These are phyloP conservation scores for Tholera decimalis DNA, from an alignment of 2,888 invertebrate species.

Conservation along the genomic window DNA sequence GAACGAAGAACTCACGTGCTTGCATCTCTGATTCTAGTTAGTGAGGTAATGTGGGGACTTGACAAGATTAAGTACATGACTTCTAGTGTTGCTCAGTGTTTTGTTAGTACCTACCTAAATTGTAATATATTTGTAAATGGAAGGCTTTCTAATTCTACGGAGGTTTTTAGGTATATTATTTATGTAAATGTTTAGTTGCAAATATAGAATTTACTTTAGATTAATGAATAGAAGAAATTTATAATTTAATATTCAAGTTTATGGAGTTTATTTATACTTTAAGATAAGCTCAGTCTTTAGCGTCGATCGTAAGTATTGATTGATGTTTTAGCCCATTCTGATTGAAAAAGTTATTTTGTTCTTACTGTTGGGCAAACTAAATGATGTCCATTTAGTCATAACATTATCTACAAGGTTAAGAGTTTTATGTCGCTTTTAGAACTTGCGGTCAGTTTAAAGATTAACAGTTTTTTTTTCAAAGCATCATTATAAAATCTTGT, in stretches of 20 bases:
- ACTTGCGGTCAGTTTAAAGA: slow-evolving; percentile 31
- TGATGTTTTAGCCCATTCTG: not conserved
- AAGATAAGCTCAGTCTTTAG: not conserved
- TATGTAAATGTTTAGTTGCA: not conserved
- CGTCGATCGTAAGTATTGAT: not conserved
- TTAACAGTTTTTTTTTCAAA: slow-evolving; percentile 29
- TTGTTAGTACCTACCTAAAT: slow-evolving; percentile 60
- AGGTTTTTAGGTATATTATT: slow-evolving; percentile 7
- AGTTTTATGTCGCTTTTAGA: slow-evolving; percentile 35
- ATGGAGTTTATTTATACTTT: not conserved
- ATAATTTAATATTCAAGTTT: not conserved
- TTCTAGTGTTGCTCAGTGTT: slow-evolving; percentile 50
- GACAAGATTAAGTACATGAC: slow-evolving; percentile 61
- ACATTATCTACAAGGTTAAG: slow-evolving; percentile 62
- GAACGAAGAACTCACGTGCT: slow-evolving; percentile 19
- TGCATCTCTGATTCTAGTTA: slow-evolving; percentile 38
- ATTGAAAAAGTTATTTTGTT: not conserved
- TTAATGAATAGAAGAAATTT: not conserved
- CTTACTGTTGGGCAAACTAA: no score
- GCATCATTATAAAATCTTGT: slow-evolving; percentile 12
- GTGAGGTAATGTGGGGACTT: slow-evolving; percentile 57
- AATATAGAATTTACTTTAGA: slow-evolving; percentile 1
- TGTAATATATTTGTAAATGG: slow-evolving; percentile 53
- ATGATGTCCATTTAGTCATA: slow-evolving; percentile 17
- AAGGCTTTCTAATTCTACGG: slow-evolving; percentile 41